phyloP scores from a whole-genome alignment of 2,113 vertebrate species.

The Albula goreensis region DNA sequence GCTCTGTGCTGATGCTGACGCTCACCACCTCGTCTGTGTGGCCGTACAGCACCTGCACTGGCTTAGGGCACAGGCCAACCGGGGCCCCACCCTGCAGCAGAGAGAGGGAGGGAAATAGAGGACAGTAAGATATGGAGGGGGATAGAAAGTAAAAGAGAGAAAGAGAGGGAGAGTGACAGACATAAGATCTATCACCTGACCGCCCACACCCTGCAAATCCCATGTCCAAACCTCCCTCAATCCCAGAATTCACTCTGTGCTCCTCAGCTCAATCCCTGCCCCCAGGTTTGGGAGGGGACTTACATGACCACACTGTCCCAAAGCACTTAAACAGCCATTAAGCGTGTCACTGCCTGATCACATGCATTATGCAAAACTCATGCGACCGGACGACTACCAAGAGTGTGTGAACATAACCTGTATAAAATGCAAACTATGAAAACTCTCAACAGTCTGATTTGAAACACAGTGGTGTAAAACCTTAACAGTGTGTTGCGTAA shows the following conservation, averaged over 20 bases:
- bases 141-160: constrained; percentile 3
- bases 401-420: neutral
- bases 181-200: neutral
- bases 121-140: constrained; percentile 23
- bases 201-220: too few relatives aligned
- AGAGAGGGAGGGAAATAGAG: neutral
- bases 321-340: too few relatives aligned
- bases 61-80: constrained; percentile 83
- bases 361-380: neutral
- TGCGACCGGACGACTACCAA: neutral
- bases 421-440: neutral
- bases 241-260: too few relatives aligned
- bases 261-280: too few relatives aligned
- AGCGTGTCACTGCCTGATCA: too few relatives aligned
- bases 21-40: constrained; percentile 88
- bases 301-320: too few relatives aligned
- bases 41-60: constrained; percentile 90
- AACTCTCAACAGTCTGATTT: neutral
- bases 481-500: too few relatives aligned
- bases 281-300: too few relatives aligned
- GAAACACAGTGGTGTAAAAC: too few relatives aligned
- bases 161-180: neutral
- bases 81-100: constrained; percentile 79
- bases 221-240: too few relatives aligned
- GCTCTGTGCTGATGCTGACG: constrained; percentile 90